Base-by-base conservation (phyloP, 1,140 invertebrate genomes). In the Caligus rogercresseyi region DNA sequence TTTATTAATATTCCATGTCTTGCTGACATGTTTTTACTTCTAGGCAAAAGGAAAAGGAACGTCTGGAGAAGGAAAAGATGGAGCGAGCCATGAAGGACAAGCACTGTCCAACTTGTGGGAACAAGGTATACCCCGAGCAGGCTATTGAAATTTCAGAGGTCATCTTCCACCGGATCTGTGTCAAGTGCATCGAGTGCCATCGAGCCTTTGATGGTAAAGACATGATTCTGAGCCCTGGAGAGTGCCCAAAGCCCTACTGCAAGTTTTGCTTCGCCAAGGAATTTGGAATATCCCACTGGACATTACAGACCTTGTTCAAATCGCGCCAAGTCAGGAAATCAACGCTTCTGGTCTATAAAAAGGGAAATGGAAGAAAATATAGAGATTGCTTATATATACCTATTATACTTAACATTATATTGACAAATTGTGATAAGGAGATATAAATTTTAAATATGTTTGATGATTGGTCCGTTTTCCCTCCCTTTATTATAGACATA, bases 231-330 rank as follows among this genome's bases (percentile, higher is more conserved):
- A 23, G 53, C 16, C 53, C 53, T 14, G 53, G 21, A 16, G n/a
- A 16, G n/a, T 14, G 4, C 21, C 53, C 53, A 16, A 54, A 54
- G 53, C 25, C 58, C 26, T 61, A 53, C 58, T 61, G 58, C 26
- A 61, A 61, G 20, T 61, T 61, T 43, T 61, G 58, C 58, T 61
- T 61, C 21, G 58, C 58, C 23, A 61, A 61, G 20, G 25, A 31
- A 18, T 61, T 61, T 21, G 25, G 25, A 26, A 25, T 61, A 11
- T 61, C 58, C 24, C 58, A 3, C n/a, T 61, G n/a, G 25, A 61
- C 25, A 61, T 61, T 52, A 26, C 58, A 11, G 58, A 61, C n/a
- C 18, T 26, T 31, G 58, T 61, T 7, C 18, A 15, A 52, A 61
- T 61, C 18, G 16, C 58, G 7, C 58, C 58, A 55, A 25, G 11